Conservation (phyloP, 2,888 invertebrate genomes). For the Aphodius granarius region DNA sequence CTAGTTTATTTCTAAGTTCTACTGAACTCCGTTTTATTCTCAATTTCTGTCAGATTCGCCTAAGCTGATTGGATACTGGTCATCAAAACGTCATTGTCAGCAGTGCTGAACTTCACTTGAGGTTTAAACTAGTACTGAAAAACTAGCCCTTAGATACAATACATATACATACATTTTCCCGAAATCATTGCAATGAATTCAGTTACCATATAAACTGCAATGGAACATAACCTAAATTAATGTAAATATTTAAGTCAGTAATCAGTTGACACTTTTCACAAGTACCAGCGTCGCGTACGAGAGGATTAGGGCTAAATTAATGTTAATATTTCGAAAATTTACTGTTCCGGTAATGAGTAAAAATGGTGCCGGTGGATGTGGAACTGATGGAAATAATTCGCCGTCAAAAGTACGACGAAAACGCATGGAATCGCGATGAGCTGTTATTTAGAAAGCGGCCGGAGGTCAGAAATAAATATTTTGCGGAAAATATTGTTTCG, state of each 20-base stretch:
- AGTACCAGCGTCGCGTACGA: background rate
- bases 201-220: no score
- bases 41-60: no score
- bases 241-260: background rate
- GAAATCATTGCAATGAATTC: no score
- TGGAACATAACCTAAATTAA: no score
- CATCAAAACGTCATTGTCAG: no score
- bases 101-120: no score
- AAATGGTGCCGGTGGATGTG: background rate
- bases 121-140: no score
- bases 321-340: background rate
- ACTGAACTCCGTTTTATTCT: no score
- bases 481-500: constrained; percentile 31
- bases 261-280: background rate
- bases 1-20: no score
- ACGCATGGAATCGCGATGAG: constrained; percentile 22
- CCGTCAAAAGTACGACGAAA: constrained; percentile 15
- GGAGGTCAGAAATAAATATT: constrained; percentile 22
- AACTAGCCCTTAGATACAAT: no score
- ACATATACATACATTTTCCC: no score
- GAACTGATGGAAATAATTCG: constrained; percentile 11
- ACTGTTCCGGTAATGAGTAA: background rate
- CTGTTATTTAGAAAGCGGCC: constrained; percentile 18
- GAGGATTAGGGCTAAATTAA: background rate
- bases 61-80: no score